phyloP scores from a whole-genome alignment of 2,888 invertebrate species.

The Macrosoma leucophasiata region DNA sequence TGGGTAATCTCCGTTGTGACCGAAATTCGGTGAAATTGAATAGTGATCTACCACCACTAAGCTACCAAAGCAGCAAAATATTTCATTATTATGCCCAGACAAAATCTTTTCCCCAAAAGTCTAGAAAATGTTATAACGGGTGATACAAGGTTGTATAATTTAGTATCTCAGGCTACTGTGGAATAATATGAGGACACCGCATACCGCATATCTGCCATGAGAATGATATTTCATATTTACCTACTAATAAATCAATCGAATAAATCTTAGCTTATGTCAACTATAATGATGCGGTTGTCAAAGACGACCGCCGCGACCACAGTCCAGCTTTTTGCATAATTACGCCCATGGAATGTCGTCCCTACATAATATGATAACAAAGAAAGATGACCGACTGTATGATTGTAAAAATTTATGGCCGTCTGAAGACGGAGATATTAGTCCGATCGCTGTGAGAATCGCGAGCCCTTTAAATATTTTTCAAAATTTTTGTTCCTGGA shows the following conservation, averaged over 20 bases:
- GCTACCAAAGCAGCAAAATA: too few species aligned
- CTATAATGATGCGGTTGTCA: slow-evolving; percentile 69
- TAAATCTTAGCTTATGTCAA: slow-evolving; percentile 70
- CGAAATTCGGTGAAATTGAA: too few species aligned
- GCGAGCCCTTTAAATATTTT: slow-evolving; percentile 19
- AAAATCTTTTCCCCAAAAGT: too few species aligned
- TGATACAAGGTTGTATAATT: too few species aligned
- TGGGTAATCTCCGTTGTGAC: too few species aligned
- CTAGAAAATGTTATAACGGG: too few species aligned
- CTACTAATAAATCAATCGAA: slow-evolving; percentile 57
- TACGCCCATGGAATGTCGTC: slow-evolving; percentile 65
- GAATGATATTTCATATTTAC: slow-evolving; percentile 52
- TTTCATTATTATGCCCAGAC: too few species aligned
- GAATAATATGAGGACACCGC: too few species aligned
- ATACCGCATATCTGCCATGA: too few species aligned
- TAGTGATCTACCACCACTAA: too few species aligned
- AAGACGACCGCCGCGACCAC: slow-evolving; percentile 64
- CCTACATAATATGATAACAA: slow-evolving; percentile 71
- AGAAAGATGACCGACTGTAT: slow-evolving; percentile 67
- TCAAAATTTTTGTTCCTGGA: too few species aligned
- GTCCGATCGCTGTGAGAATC: slow-evolving; percentile 45
- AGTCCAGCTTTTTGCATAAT: slow-evolving; percentile 74
- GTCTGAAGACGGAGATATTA: slow-evolving; percentile 31
- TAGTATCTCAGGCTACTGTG: too few species aligned
- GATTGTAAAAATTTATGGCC: slow-evolving; percentile 56